Percentiles rank a stretch among this genome's conserved stretches.
phyloP scores from a whole-genome alignment of 2,888 invertebrate species.

The Lepetodrilus schrolli region DNA sequence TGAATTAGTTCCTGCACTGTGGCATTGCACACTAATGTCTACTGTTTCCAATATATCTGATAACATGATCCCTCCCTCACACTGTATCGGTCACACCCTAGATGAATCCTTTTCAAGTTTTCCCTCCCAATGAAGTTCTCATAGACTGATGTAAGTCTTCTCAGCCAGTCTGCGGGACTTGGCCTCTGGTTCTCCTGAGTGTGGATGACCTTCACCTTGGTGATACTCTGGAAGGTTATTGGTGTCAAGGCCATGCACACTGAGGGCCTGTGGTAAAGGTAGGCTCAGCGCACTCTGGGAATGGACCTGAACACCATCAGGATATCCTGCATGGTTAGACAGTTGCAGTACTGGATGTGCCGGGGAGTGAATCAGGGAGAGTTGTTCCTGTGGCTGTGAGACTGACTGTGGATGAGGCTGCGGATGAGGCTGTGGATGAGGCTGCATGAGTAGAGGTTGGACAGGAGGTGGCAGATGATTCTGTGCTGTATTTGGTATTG shows the following conservation, averaged over 20 bases:
- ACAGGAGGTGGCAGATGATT: not conserved
- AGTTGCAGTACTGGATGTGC: too few relatives aligned
- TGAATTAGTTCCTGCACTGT: too few relatives aligned
- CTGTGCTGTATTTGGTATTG: not conserved
- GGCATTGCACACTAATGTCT: too few relatives aligned
- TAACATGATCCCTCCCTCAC: too few relatives aligned
- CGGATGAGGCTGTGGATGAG: not conserved
- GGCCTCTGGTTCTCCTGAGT: not conserved
- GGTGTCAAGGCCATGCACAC: too few relatives aligned
- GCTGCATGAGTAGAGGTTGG: not conserved
- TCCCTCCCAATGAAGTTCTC: too few relatives aligned
- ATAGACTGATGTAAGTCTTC: conserved; percentile 9
- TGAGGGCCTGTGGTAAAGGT: not conserved
- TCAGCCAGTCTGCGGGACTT: not conserved
- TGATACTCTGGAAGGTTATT: too few relatives aligned
- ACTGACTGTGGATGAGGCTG: not conserved
- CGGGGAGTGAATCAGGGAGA: not conserved
- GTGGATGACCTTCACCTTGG: not conserved
- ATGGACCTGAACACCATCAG: not conserved
- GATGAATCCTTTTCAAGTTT: too few relatives aligned
- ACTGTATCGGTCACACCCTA: too few relatives aligned
- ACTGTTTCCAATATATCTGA: too few relatives aligned
- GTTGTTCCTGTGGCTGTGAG: not conserved
- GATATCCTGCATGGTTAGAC: not conserved
- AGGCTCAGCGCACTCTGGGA: not conserved